Conservation (phyloP, 2,797 vertebrate genomes). For the Protosalanx chinensis region DNA sequence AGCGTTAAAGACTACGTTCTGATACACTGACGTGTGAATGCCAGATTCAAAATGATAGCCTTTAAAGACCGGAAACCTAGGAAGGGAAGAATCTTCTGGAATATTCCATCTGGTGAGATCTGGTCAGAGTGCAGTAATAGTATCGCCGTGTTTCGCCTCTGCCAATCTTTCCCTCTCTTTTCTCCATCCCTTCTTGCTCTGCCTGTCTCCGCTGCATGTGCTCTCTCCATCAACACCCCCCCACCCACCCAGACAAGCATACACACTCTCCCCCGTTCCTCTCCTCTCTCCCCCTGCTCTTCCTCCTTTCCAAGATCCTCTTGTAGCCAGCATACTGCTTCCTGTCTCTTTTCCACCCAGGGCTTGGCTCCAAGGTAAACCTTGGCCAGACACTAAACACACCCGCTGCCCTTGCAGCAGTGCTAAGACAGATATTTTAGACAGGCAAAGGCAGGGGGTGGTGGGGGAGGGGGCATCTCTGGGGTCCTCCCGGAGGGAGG, state of each 20-base stretch:
- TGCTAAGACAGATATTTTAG: conserved; percentile 52
- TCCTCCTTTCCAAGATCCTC: background rate
- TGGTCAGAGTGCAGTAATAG: background rate
- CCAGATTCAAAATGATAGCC: conserved; percentile 40
- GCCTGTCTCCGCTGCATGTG: background rate
- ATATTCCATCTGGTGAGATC: no score
- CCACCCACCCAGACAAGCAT: conserved; percentile 40
- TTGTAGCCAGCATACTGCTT: conserved; percentile 19
- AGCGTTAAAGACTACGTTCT: conserved; percentile 33
- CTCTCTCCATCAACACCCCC: conserved; percentile 1
- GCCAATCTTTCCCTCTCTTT: no score
- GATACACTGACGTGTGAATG: conserved; percentile 45
- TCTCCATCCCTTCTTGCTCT: background rate
- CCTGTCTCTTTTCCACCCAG: conserved; percentile 47
- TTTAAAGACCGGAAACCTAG: conserved; percentile 56
- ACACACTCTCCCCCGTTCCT: conserved; percentile 7
- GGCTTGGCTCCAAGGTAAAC: conserved; percentile 56
- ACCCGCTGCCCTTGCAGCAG: conserved; percentile 1
- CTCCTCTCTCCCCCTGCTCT: conserved; percentile 6
- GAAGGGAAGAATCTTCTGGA: conserved; percentile 37
- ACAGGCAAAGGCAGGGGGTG: conserved; percentile 18
- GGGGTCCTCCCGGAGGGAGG: conserved; percentile 30
- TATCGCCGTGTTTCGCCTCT: background rate
- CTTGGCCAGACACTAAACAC: conserved; percentile 55
- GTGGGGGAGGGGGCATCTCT: background rate